Evolutionary conservation across 2,888 invertebrate genomes (phyloP), one percentile per base, ranked within the genome.

Genomic region (Agriopis marginaria): DNA sequence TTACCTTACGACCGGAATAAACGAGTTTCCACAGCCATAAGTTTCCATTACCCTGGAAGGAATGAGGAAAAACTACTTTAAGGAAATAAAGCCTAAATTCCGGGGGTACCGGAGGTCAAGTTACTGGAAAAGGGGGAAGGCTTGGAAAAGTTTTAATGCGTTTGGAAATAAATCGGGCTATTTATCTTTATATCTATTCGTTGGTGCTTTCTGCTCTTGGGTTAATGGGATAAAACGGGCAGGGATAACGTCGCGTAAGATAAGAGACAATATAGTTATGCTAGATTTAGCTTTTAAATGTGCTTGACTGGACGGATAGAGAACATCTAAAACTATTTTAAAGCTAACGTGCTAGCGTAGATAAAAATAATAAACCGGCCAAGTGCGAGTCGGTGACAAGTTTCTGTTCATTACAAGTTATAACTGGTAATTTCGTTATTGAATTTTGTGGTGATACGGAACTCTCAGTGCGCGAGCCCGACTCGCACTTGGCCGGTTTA

Each of bases 151-250:
- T 90, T 91, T 89, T 89, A 90, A 91, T 89, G 89, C 82, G 85
- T 87, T 87, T 75, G 80, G 87, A 86, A 86, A 91, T 90, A 90
- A 90, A 90, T 89, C 86, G 85, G 82, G 76, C 86, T 84, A 87
- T 92, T 90, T 90, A 86, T 89, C 88, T 90, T 88, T 88, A 89
- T 88, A 87, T 84, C 83, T 82, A 80, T 79, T 81, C 84, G 81
- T 76, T 75, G 76, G 80, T 77, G 81, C 74, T 79, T 77, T 72
- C 77, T 74, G 76, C 70, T 75, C 69, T 73, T 73, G 70, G 71
- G 45, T 71, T 78, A 76, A 72, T 75, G 72, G 75, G 65, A 45
- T 64, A 66, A 70, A 51, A 47, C 32, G 60, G 60, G n/a, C 45
- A 71, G 70, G 75, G 73, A 72, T 63, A 71, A 63, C 63, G n/a